Conservation (phyloP, 2,888 invertebrate species). For the Apodemia duryi region DNA sequence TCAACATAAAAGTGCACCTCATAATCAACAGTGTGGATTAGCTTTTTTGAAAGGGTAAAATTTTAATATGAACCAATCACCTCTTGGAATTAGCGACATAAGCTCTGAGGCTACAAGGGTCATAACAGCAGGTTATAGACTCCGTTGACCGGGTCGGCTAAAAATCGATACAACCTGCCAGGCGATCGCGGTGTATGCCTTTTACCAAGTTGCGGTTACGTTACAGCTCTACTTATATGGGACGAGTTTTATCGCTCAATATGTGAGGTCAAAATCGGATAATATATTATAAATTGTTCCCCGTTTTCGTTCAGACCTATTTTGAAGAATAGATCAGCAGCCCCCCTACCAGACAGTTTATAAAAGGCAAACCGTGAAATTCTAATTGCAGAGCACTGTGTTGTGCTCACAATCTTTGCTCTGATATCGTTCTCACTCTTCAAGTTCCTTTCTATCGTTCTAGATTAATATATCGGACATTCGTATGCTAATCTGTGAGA, state of each 20-base stretch:
- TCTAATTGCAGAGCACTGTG: no score
- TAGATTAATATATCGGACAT: no score
- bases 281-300: neutral
- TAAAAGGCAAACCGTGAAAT: no score
- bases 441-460: no score
- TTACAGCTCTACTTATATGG: neutral
- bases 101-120: constrained; percentile 28
- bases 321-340: no score
- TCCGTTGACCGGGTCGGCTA: constrained; percentile 38
- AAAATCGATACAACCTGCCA: constrained; percentile 23
- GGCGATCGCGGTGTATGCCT: constrained; percentile 13
- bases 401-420: no score
- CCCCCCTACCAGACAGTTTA: no score
- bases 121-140: constrained; percentile 35
- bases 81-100: neutral
- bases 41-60: neutral
- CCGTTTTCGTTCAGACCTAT: neutral
- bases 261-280: neutral
- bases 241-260: constrained; percentile 5
- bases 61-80: neutral
- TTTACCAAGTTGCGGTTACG: constrained; percentile 5
- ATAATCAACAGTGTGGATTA: neutral
- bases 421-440: no score
- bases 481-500: no score
- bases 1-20: neutral